Percentiles rank a stretch among this genome's conserved stretches.
Evolutionary conservation across 2,888 invertebrate species (phyloP).

Genomic region (Petrolisthes manimaculis): DNA sequence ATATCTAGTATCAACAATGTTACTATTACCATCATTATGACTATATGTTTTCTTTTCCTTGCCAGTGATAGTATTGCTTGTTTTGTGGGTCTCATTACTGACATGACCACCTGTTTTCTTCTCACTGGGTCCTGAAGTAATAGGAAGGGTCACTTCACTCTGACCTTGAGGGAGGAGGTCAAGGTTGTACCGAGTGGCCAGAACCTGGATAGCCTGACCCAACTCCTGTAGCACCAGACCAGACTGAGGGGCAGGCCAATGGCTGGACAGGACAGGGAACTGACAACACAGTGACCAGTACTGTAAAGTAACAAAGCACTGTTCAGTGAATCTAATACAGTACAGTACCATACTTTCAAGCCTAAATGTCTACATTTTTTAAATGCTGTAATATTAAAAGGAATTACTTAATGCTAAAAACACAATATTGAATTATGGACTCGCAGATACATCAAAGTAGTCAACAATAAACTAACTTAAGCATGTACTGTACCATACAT

Average conservation of each 20-base stretch:
- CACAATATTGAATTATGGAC: too few species aligned
- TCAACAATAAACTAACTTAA: too few species aligned
- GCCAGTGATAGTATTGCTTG: neutral
- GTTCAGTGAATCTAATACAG: neutral
- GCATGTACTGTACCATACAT: too few species aligned
- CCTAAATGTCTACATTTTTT: too few species aligned
- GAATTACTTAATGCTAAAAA: too few species aligned
- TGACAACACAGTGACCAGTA: constrained; percentile 36
- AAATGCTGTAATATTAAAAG: too few species aligned
- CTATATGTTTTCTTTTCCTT: neutral
- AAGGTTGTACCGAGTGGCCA: constrained; percentile 22
- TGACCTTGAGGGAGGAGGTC: neutral
- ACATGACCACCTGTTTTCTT: too few species aligned
- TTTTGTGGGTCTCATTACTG: too few species aligned
- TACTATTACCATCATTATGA: neutral
- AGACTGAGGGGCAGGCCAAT: neutral
- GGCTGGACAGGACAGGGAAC: constrained; percentile 27
- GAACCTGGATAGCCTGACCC: constrained; percentile 27
- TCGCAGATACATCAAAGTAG: too few species aligned
- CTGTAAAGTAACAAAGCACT: constrained; percentile 25
- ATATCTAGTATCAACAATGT: too few species aligned
- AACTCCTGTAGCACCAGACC: constrained; percentile 32
- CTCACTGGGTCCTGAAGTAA: neutral
- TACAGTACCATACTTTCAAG: neutral
- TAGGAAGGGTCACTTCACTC: neutral